These are phyloP conservation scores for Halichoeres trimaculatus DNA, from an alignment of 2,113 vertebrate genomes.

Conservation along the genomic window DNA sequence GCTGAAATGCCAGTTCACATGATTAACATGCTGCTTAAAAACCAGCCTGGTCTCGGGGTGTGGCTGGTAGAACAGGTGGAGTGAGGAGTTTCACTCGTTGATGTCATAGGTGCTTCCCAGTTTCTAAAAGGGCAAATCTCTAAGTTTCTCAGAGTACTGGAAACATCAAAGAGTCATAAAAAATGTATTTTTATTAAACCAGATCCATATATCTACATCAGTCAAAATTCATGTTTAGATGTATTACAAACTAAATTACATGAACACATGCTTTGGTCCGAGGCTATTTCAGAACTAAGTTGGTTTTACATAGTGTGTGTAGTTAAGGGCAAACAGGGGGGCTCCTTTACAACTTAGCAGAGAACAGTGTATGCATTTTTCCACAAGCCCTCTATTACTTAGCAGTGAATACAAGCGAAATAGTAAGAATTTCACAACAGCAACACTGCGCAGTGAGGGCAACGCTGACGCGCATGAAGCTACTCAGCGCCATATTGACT, in stretches of 20 bases:
- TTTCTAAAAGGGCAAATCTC: background rate
- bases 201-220: too few relatives aligned
- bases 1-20: conserved; percentile 54
- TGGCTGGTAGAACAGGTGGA: conserved; percentile 75
- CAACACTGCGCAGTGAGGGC: conserved; percentile 19
- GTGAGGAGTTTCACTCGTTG: conserved; percentile 47
- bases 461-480: conserved; percentile 39
- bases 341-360: background rate
- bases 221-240: too few relatives aligned
- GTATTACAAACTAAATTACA: too few relatives aligned
- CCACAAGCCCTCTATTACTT: too few relatives aligned
- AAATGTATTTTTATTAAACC: too few relatives aligned
- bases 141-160: background rate
- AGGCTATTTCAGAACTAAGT: conserved; percentile 7
- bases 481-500: conserved; percentile 35
- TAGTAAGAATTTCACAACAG: background rate
- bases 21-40: conserved; percentile 63
- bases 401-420: background rate
- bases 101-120: conserved; percentile 26
- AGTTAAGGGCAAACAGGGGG: background rate
- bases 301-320: conserved; percentile 22
- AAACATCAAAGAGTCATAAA: background rate
- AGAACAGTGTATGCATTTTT: background rate
- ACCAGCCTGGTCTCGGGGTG: conserved; percentile 41
- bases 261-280: background rate